Percentiles rank a stretch among this genome's conserved stretches.
Conservation (phyloP, 2,888 invertebrate genomes). For the Cepaea hortensis region DNA sequence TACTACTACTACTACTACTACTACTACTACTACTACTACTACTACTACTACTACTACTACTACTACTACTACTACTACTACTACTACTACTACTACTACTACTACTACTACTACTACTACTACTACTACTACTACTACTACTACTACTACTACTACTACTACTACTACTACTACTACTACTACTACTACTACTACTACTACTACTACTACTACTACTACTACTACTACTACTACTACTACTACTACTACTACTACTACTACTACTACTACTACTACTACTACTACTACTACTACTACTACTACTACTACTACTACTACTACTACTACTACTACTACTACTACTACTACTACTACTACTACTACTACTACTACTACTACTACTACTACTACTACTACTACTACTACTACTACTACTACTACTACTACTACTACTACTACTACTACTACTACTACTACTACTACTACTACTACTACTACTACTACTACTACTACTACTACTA, state of each 20-base stretch:
- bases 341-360: background rate
- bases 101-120: background rate
- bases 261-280: background rate
- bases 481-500: no score
- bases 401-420: background rate
- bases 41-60: no score
- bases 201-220: constrained; percentile 1
- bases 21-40: no score
- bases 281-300: background rate
- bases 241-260: background rate
- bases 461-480: no score
- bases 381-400: background rate
- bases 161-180: background rate
- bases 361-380: background rate
- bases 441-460: no score
- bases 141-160: background rate
- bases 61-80: no score
- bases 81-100: no score
- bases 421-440: no score
- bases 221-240: background rate
- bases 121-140: background rate
- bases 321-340: background rate
- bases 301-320: background rate
- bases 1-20: no score
- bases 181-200: background rate